These are phyloP conservation scores for Epistrophe eligans DNA, from an alignment of 2,888 invertebrate species.

Conservation along the genomic window DNA sequence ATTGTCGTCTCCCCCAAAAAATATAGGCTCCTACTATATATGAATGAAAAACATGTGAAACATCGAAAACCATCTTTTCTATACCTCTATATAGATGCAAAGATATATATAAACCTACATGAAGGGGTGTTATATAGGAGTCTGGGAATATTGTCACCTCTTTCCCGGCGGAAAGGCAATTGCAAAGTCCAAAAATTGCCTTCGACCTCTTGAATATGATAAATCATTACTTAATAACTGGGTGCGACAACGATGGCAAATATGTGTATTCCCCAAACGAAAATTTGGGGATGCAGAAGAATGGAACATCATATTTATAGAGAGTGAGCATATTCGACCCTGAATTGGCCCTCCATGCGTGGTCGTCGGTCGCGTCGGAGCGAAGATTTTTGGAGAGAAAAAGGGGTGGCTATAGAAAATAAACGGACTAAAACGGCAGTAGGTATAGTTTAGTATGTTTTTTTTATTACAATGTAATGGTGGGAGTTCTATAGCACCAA, in stretches of 20 bases:
- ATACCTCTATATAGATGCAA: neutral
- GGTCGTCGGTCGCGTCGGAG: too few species aligned
- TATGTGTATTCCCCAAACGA: slow-evolving; percentile 71
- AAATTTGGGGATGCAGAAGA: slow-evolving; percentile 54
- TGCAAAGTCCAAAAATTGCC: slow-evolving; percentile 74
- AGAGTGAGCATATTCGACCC: slow-evolving; percentile 33
- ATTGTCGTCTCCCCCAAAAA: slow-evolving; percentile 29
- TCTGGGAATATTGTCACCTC: slow-evolving; percentile 1
- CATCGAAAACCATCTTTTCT: slow-evolving; percentile 51
- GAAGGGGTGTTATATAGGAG: neutral
- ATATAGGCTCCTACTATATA: slow-evolving; percentile 24
- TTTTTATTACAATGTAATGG: slow-evolving; percentile 24
- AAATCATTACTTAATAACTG: slow-evolving; percentile 76
- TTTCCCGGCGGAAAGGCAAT: slow-evolving; percentile 58
- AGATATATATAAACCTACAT: neutral
- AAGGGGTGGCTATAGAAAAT: slow-evolving; percentile 7
- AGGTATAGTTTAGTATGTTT: slow-evolving; percentile 27
- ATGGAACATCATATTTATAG: neutral
- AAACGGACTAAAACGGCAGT: slow-evolving; percentile 55
- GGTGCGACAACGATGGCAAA: slow-evolving; percentile 76
- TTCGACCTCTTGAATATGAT: slow-evolving; percentile 67
- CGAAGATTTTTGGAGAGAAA: neutral
- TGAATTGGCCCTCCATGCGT: slow-evolving; percentile 21
- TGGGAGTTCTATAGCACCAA: slow-evolving; percentile 23
- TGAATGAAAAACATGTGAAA: slow-evolving; percentile 64